Conservation (phyloP, 2,113 vertebrate genomes). For the Saguinus imperator region DNA sequence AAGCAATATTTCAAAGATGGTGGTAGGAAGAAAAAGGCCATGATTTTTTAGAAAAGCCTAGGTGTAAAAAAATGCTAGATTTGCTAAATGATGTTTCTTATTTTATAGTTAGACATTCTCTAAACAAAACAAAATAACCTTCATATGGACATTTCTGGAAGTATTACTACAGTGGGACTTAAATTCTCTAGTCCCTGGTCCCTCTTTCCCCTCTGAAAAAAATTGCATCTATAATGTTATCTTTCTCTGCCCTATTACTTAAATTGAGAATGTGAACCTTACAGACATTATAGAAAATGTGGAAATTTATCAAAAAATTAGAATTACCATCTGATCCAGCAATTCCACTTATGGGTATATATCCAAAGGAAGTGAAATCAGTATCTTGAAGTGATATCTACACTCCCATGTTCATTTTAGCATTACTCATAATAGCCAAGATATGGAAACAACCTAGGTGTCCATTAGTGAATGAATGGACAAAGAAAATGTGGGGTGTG, state of each 20-base stretch:
- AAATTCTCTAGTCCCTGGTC: not conserved
- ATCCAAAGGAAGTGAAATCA: not conserved
- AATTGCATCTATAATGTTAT: not conserved
- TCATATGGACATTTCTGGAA: not conserved
- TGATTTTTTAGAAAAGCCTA: not conserved
- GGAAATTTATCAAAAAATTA: not conserved
- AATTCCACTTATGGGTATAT: not conserved
- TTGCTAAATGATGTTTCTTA: not conserved
- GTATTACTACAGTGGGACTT: not conserved
- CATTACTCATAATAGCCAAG: not conserved
- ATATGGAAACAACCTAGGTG: not conserved
- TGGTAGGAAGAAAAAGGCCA: not conserved
- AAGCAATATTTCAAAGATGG: not conserved
- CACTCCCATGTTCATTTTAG: not conserved
- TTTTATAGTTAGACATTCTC: not conserved
- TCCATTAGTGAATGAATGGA: not conserved
- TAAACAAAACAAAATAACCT: slow-evolving; percentile 24
- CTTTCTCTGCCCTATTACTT: not conserved
- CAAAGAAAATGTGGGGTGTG: not conserved
- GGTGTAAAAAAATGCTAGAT: not conserved
- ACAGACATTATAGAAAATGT: not conserved
- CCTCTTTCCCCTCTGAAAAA: not conserved
- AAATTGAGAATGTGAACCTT: not conserved
- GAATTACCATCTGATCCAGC: not conserved
- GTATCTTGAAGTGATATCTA: not conserved